phyloP scores from a whole-genome alignment of 2,888 invertebrate species.

The Cheiracanthium punctorium region DNA sequence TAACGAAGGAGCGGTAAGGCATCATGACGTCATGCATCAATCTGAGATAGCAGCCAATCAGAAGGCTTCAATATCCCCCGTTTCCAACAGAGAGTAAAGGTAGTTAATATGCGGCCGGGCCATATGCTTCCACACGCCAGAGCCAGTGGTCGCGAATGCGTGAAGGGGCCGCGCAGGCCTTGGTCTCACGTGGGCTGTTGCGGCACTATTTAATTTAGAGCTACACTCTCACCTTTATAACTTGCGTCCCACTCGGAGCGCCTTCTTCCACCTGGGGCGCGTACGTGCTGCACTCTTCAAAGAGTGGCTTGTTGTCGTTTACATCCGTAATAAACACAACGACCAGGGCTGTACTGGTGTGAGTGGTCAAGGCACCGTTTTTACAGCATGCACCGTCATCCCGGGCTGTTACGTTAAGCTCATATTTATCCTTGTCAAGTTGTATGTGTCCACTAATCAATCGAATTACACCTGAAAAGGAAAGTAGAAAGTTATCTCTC shows the following conservation, averaged over 20 bases:
- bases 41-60: too few species aligned
- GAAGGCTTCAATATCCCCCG: too few species aligned
- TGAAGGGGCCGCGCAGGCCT: too few species aligned
- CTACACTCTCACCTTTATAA: constrained; percentile 88
- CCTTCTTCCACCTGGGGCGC: constrained; percentile 96
- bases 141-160: too few species aligned
- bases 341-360: constrained; percentile 95
- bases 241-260: constrained; percentile 93
- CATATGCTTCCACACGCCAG: too few species aligned
- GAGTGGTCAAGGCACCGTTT: constrained; percentile 89
- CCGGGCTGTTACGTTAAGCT: constrained; percentile 96
- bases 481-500: too few species aligned
- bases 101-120: too few species aligned
- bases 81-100: too few species aligned
- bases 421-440: constrained; percentile 94
- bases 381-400: constrained; percentile 98
- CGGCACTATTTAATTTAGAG: too few species aligned
- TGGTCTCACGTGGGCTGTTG: too few species aligned
- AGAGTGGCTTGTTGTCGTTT: constrained; percentile 96
- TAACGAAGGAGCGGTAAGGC: too few species aligned
- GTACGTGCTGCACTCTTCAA: constrained; percentile 94
- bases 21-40: too few species aligned
- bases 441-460: constrained; percentile 90
- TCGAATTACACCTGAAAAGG: constrained; percentile 84
- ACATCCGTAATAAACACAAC: constrained; percentile 98